These are phyloP conservation scores for Alcis repandata DNA, from an alignment of 2,888 invertebrate genomes.

Conservation along the genomic window DNA sequence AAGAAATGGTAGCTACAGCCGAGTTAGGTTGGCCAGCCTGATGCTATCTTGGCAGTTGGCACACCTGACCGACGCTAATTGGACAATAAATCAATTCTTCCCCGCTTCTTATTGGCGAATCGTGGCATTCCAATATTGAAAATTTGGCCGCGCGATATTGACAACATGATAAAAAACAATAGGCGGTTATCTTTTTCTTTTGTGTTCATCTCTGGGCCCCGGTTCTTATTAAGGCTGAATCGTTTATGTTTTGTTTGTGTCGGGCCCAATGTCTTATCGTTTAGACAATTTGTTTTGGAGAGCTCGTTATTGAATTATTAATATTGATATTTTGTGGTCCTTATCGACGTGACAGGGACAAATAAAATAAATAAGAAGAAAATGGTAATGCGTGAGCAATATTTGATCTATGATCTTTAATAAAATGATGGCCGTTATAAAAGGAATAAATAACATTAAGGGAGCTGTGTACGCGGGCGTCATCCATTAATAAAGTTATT, in stretches of 20 bases:
- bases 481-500: conserved; percentile 84
- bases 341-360: conserved; percentile 57
- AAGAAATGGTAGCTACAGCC: conserved; percentile 82
- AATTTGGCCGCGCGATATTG: conserved; percentile 87
- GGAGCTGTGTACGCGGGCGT: conserved; percentile 69
- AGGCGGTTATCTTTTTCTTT: conserved; percentile 84
- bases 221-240: conserved; percentile 83
- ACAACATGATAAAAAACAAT: conserved; percentile 87
- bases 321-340: conserved; percentile 69
- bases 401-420: conserved; percentile 56
- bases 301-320: conserved; percentile 83
- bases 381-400: conserved; percentile 38
- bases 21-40: conserved; percentile 84
- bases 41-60: conserved; percentile 87
- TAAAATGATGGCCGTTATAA: conserved; percentile 56
- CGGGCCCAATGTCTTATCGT: conserved; percentile 79
- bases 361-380: conserved; percentile 38
- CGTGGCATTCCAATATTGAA: conserved; percentile 87
- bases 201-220: conserved; percentile 83
- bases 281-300: conserved; percentile 84
- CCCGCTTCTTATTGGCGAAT: conserved; percentile 86
- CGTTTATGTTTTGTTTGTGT: conserved; percentile 80
- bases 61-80: conserved; percentile 87
- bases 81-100: conserved; percentile 87
- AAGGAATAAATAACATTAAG: conserved; percentile 61